These are phyloP conservation scores for Ginglymostoma cirratum DNA, from an alignment of 2,113 vertebrate genomes.

Conservation along the genomic window DNA sequence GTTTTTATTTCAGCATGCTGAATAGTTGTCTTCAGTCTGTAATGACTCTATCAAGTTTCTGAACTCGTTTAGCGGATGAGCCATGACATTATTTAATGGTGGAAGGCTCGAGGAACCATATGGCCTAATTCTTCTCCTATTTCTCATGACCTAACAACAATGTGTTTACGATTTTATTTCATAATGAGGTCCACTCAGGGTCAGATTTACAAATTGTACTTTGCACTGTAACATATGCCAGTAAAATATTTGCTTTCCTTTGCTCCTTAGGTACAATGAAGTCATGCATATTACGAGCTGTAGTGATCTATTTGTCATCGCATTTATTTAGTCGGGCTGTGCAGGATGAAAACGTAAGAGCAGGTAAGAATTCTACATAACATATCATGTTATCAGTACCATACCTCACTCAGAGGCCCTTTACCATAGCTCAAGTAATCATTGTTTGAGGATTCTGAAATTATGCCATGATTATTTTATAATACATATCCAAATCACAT, in stretches of 20 bases:
- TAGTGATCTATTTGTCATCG: background rate
- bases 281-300: background rate
- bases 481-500: background rate
- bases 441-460: background rate
- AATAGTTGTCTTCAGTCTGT: background rate
- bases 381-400: background rate
- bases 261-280: constrained; percentile 28
- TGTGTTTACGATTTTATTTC: background rate
- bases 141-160: background rate
- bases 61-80: background rate
- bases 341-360: background rate
- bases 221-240: background rate
- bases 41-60: too few relatives aligned
- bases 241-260: constrained; percentile 8
- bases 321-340: background rate
- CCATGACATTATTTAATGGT: too few relatives aligned
- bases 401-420: background rate
- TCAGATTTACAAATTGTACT: background rate
- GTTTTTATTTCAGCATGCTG: too few relatives aligned
- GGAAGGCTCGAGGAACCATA: background rate
- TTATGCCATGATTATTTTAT: background rate
- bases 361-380: background rate
- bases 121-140: background rate
- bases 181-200: background rate
- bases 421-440: background rate